Percentiles rank a stretch among this genome's conserved stretches.
Conservation (phyloP, 1,140 invertebrate species). For the Bemisia tabaci region DNA sequence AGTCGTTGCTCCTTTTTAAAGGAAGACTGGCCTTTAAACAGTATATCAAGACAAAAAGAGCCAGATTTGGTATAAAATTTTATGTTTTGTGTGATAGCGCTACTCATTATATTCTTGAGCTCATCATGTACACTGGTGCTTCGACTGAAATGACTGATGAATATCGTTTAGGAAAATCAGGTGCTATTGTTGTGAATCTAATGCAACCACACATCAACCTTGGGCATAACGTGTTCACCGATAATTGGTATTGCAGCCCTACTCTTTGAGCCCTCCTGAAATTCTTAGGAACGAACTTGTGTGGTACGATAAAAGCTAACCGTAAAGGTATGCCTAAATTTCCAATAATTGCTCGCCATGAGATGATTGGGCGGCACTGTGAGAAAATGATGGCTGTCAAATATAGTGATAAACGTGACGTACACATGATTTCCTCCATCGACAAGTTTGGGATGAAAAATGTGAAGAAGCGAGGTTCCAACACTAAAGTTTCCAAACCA, state of each 20-base stretch:
- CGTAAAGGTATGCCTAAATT: neutral
- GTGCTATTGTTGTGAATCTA: conserved; percentile 1
- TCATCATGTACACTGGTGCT: conserved; percentile 16
- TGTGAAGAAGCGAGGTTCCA: neutral
- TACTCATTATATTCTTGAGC: conserved; percentile 14
- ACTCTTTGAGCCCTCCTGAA: neutral
- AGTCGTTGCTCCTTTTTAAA: conserved; percentile 25
- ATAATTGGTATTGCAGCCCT: conserved; percentile 4
- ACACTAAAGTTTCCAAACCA: conserved; percentile 18
- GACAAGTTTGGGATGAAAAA: neutral
- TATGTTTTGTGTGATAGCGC: conserved; percentile 23
- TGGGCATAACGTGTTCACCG: neutral
- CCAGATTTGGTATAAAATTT: conserved; percentile 30
- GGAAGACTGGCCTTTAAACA: conserved; percentile 29
- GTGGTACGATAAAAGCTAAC: neutral
- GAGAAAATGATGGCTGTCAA: neutral
- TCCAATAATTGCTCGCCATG: neutral
- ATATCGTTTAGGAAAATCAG: too few species aligned
- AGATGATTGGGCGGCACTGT: neutral
- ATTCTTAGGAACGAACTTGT: neutral
- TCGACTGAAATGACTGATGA: too few species aligned
- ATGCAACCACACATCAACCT: conserved; percentile 3
- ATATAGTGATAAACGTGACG: neutral
- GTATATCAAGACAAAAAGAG: conserved; percentile 27
- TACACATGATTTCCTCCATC: neutral